Base-by-base conservation (phyloP, 2,797 vertebrate genomes). In the Typhlichthys subterraneus region DNA sequence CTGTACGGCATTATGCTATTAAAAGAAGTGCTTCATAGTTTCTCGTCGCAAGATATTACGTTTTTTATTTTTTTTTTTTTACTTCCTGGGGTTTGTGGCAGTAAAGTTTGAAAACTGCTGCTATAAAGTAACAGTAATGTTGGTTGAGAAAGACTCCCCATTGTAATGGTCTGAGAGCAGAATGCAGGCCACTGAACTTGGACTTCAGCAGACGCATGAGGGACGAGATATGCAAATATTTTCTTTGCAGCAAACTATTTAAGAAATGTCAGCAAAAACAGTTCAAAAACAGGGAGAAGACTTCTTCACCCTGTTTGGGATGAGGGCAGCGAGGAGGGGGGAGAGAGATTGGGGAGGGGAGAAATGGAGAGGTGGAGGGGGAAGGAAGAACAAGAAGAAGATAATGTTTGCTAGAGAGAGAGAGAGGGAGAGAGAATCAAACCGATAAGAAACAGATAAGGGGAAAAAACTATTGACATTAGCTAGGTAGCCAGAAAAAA, bases 201-300 rank as follows among this genome's bases (percentile, higher is more conserved):
- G 5, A 69, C 75, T 75, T 80, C 69, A 72, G 65, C 50, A 45
- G 68, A 71, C 79, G 68, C 72, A 76, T 86, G 77, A 85, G 81
- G 67, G 56, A 17, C n/a, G 82, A 83, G 81, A 83, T 85, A 77
- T 84, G 76, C 78, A 91, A 89, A 90, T 88, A 89, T 91, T 92
- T 84, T 88, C 79, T 84, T 87, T 85, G 69, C 72, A 11, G 85
- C 50, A 14, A 91, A 90, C 84, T 71, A 93, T 93, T 82, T 90
- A 77, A 92, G 84, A 89, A 91, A 93, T 93, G 93, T 90, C 81
- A 82, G 83, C 54, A 75, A 87, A 92, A 92, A 90, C 84, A 87
- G 85, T 81, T 85, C n/a, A n/a, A n/a, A n/a, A n/a, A n/a, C n/a
- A 81, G 75, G 85, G 76, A 77, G 73, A 83, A 82, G 80, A 85